Conservation (phyloP, 2,113 vertebrate genomes). For the Salvelinus fontinalis region DNA sequence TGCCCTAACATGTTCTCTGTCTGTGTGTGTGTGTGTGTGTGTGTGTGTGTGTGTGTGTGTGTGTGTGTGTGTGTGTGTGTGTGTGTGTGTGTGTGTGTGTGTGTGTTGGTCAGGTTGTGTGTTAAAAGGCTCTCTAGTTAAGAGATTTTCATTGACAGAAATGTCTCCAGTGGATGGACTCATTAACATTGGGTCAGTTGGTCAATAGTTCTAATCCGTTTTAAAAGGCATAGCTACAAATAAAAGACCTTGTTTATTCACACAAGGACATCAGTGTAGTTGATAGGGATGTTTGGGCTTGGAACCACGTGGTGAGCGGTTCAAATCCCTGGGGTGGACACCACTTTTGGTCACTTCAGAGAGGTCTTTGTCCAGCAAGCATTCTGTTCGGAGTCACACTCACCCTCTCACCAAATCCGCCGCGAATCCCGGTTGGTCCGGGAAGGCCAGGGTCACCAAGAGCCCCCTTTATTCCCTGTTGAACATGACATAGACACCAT, state of each 20-base stretch:
- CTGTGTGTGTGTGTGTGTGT: too few relatives aligned
- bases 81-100: too few relatives aligned
- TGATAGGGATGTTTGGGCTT: background rate
- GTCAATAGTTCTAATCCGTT: too few relatives aligned
- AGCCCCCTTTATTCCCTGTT: constrained; percentile 85
- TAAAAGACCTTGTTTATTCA: background rate
- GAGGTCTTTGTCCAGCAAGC: background rate
- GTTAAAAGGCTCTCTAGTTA: too few relatives aligned
- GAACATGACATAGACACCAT: constrained; percentile 11
- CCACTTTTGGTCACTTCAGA: background rate
- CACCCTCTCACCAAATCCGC: constrained; percentile 87
- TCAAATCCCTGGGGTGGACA: too few relatives aligned
- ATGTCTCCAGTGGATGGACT: too few relatives aligned
- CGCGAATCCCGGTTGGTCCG: constrained; percentile 91
- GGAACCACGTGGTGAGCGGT: background rate
- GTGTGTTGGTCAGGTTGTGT: too few relatives aligned
- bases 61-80: too few relatives aligned
- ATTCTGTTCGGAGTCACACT: constrained; percentile 51
- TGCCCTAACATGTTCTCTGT: too few relatives aligned
- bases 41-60: too few relatives aligned
- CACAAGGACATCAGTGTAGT: background rate
- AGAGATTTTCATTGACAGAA: too few relatives aligned
- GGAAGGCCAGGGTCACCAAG: constrained; percentile 88
- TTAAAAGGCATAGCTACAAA: background rate
- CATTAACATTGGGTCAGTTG: too few relatives aligned